A percentile compares a stretch with the other conserved stretches of the same genome.
Conservation (phyloP, 2,113 vertebrate species). For the Ammodytes dubius region DNA sequence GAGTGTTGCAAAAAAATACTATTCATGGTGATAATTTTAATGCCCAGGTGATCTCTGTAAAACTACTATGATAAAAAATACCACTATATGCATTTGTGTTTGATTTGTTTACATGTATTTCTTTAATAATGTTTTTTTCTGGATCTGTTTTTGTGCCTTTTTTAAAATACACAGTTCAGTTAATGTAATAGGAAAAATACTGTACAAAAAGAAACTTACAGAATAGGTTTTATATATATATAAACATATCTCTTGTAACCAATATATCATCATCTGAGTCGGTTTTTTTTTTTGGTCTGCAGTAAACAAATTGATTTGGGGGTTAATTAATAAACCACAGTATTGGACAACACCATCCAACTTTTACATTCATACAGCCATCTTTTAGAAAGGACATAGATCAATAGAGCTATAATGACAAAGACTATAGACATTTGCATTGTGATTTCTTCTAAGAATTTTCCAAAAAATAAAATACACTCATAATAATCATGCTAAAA, state of each 20-base stretch:
- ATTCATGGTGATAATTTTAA: constrained; percentile 41
- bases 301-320: constrained; percentile 84
- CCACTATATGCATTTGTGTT: constrained; percentile 68
- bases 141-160: constrained; percentile 82
- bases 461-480: constrained; percentile 46
- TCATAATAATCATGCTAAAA: constrained; percentile 68
- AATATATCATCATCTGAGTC: constrained; percentile 86
- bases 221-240: constrained; percentile 88
- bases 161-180: constrained; percentile 93
- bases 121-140: constrained; percentile 71
- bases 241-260: constrained; percentile 93
- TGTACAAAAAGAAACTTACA: constrained; percentile 94
- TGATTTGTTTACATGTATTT: constrained; percentile 48
- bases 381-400: constrained; percentile 60
- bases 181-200: constrained; percentile 95
- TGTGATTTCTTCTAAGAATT: constrained; percentile 9
- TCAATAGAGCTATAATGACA: constrained; percentile 75
- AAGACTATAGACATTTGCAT: constrained; percentile 58
- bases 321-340: constrained; percentile 84
- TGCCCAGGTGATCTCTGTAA: constrained; percentile 62
- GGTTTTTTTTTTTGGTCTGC: constrained; percentile 75
- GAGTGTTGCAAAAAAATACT: constrained; percentile 8
- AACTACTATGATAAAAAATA: constrained; percentile 77
- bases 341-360: constrained; percentile 90
- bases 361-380: constrained; percentile 91